Percentiles rank a stretch among this genome's conserved stretches.
These are phyloP conservation scores for Nanger granti DNA, from an alignment of 2,113 vertebrate genomes.

Conservation along the genomic window DNA sequence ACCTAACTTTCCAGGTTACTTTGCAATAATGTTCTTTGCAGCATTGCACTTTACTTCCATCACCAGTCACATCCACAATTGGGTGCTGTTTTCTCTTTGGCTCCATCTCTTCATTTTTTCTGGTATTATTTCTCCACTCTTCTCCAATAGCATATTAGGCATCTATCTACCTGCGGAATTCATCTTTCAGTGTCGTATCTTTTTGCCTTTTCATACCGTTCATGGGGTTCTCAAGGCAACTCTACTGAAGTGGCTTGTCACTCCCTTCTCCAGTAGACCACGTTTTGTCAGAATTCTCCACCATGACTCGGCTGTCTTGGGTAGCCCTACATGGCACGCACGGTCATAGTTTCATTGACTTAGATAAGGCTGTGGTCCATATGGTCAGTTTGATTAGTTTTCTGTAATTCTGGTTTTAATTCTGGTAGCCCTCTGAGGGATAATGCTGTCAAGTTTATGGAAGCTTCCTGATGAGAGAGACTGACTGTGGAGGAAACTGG, in stretches of 20 bases:
- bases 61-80: not conserved
- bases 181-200: not conserved
- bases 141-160: not conserved
- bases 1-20: not conserved
- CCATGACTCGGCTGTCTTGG: not conserved
- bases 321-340: accelerated
- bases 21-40: not conserved
- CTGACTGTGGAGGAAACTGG: not conserved
- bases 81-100: not conserved
- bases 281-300: not conserved
- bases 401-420: not conserved
- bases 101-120: not conserved
- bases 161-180: not conserved
- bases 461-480: not conserved
- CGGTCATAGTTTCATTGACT: not conserved
- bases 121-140: not conserved
- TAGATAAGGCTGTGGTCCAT: not conserved
- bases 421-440: not conserved
- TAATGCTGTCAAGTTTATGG: not conserved
- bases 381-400: not conserved
- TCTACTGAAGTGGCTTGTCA: not conserved
- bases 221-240: not conserved
- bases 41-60: not conserved
- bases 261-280: not conserved
- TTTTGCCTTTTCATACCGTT: not conserved